phyloP scores from a whole-genome alignment of 2,113 vertebrate species.

The Erinaceus europaeus region DNA sequence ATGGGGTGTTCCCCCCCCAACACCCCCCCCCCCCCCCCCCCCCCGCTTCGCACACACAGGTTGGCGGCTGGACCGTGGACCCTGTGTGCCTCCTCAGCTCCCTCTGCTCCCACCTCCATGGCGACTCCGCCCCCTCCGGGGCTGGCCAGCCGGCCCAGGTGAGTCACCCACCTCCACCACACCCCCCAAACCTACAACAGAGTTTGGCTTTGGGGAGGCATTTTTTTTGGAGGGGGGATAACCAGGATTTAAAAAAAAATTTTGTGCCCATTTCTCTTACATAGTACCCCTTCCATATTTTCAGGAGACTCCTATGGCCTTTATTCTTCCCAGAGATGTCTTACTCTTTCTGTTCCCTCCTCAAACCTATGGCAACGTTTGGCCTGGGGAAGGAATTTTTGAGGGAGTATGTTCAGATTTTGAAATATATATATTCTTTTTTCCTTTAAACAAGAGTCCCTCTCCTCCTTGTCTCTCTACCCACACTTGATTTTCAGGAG shows the following conservation, averaged over 20 bases:
- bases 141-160: conserved; percentile 77
- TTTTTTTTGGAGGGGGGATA: conserved; percentile 53
- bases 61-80: conserved; percentile 78
- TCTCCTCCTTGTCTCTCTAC: no score
- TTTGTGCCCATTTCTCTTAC: conserved; percentile 41
- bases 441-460: conserved; percentile 26
- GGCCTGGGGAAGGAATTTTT: conserved; percentile 46
- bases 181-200: conserved; percentile 17
- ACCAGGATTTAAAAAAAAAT: conserved; percentile 49
- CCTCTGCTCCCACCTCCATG: conserved; percentile 78
- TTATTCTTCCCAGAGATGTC: not conserved
- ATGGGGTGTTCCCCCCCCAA: no score
- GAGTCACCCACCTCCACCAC: conserved; percentile 65
- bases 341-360: not conserved
- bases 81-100: conserved; percentile 78
- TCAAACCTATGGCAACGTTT: not conserved
- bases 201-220: conserved; percentile 54
- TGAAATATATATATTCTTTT: not conserved
- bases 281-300: not conserved
- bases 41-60: conserved; percentile 75
- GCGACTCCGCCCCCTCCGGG: conserved; percentile 75
- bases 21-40: no score
- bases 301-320: not conserved
- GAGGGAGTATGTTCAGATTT: not conserved
- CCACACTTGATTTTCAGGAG: not conserved